Percentiles rank a stretch among this genome's conserved stretches.
Evolutionary conservation across 2,113 vertebrate species (phyloP).

Genomic region (Microtus pennsylvanicus): DNA sequence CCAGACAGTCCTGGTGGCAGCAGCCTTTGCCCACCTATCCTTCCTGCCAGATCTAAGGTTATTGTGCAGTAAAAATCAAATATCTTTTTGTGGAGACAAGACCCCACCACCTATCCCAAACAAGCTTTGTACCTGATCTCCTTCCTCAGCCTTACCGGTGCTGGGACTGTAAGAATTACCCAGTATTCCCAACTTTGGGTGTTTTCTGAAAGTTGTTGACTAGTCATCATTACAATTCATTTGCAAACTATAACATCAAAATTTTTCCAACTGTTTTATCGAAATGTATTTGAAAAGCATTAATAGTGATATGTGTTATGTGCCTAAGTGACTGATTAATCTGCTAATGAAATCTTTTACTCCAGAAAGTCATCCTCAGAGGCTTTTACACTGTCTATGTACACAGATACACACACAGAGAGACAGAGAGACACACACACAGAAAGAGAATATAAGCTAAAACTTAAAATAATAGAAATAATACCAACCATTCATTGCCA

Average conservation of each 20-base stretch:
- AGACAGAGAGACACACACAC: neutral
- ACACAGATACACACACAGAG: neutral
- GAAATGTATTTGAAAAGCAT: neutral
- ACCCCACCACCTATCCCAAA: neutral
- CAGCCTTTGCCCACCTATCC: neutral
- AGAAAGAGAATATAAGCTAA: neutral
- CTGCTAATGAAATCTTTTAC: neutral
- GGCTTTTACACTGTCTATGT: neutral
- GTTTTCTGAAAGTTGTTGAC: neutral
- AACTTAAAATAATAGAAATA: conserved; percentile 35
- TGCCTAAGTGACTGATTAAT: neutral
- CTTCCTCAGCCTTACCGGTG: neutral
- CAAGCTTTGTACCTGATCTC: neutral
- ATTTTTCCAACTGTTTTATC: neutral
- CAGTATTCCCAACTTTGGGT: neutral
- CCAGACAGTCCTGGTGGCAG: neutral
- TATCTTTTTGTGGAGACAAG: neutral
- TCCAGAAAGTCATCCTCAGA: neutral
- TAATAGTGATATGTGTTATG: neutral
- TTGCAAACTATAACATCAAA: conserved; percentile 17
- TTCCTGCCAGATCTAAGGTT: neutral
- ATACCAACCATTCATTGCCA: neutral
- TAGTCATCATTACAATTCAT: neutral
- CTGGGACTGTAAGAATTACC: neutral
- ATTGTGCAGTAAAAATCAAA: conserved; percentile 49